Conservation (phyloP, 2,888 invertebrate species). For the Dasypogon diadema region DNA sequence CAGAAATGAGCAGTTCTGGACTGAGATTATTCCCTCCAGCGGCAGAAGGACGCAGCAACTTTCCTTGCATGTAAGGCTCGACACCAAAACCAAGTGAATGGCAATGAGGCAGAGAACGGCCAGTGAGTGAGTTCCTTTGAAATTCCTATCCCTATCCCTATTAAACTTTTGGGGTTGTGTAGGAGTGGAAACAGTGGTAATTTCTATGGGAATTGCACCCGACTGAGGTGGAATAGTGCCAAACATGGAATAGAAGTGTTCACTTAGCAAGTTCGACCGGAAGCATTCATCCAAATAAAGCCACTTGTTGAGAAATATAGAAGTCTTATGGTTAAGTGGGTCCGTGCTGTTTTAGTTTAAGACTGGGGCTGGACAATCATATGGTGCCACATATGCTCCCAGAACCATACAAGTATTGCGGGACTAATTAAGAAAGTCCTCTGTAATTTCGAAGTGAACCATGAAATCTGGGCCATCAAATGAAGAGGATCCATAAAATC, state of each 20-base stretch:
- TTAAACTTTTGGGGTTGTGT: not conserved
- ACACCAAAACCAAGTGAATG: not conserved
- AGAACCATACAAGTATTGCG: slow-evolving; percentile 3
- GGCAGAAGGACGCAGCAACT: not conserved
- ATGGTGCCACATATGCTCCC: not conserved
- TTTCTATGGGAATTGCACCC: not conserved
- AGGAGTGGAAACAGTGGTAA: not conserved
- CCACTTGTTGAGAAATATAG: slow-evolving; percentile 15
- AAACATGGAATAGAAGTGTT: not conserved
- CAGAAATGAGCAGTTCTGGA: not conserved
- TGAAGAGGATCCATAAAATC: not conserved
- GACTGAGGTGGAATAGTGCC: not conserved
- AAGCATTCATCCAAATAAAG: slow-evolving; percentile 11
- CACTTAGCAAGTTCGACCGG: slow-evolving; percentile 5
- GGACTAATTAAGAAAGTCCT: too few relatives aligned
- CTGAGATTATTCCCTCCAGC: not conserved
- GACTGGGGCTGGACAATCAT: not conserved
- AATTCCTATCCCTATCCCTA: not conserved
- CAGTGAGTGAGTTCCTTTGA: not conserved
- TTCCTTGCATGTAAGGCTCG: not conserved
- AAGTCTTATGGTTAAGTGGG: not conserved
- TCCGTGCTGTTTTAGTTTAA: not conserved
- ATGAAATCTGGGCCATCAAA: slow-evolving; percentile 3
- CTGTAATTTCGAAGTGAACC: too few relatives aligned
- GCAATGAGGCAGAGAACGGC: not conserved